Percentiles rank a stretch among this genome's conserved stretches.
phyloP scores from a whole-genome alignment of 2,113 vertebrate species.

The Illadopsis cleaveri region DNA sequence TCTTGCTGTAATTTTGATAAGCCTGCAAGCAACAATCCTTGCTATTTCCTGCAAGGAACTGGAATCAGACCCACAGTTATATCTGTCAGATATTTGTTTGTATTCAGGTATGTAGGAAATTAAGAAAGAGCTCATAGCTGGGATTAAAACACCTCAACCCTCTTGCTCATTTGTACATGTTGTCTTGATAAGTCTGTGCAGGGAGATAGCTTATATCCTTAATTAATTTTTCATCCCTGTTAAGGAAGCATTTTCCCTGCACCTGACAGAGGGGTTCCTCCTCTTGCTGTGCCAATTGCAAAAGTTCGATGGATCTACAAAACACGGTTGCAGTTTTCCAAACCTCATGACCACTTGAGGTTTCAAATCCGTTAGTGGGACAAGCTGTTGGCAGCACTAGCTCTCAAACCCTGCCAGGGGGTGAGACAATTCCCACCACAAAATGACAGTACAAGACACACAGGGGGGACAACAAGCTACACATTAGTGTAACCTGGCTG shows the following conservation, averaged over 20 bases:
- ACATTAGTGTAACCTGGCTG: neutral
- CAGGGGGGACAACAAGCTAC: neutral
- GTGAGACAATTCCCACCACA: neutral
- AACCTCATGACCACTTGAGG: neutral
- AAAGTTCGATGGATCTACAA: neutral
- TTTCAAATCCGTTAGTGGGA: neutral
- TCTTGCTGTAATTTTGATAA: neutral
- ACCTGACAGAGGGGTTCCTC: fast-evolving
- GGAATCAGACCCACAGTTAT: neutral
- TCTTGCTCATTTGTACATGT: neutral
- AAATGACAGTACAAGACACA: neutral
- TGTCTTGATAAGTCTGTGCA: neutral
- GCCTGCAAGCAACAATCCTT: neutral
- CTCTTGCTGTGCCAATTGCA: neutral
- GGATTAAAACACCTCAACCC: neutral
- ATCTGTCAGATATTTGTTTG: neutral
- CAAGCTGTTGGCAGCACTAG: neutral
- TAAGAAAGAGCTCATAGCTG: neutral
- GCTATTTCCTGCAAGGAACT: neutral
- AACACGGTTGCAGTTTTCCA: neutral
- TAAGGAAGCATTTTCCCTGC: neutral
- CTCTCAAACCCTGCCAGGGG: neutral
- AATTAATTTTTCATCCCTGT: neutral
- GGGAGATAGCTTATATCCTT: neutral
- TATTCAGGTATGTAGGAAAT: neutral